Evolutionary conservation across 2,888 invertebrate genomes (phyloP).

Genomic region (Oxycera nigricornis): DNA sequence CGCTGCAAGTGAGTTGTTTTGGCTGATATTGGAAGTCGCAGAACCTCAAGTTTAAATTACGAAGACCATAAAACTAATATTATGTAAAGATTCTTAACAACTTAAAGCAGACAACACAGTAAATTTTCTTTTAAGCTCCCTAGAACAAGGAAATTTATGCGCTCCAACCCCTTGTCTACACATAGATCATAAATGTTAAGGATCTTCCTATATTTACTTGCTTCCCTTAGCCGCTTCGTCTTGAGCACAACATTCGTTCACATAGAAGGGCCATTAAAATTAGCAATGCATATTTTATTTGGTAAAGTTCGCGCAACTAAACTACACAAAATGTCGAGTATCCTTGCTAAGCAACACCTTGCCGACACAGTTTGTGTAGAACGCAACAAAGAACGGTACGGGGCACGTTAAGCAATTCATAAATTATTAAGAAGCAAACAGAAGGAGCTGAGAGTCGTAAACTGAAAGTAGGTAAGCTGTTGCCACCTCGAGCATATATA

Average conservation of each 20-base stretch:
- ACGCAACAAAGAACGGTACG: too few species aligned
- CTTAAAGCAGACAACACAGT: neutral
- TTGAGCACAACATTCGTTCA: neutral
- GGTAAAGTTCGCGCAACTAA: slow-evolving; percentile 8
- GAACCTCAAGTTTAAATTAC: too few species aligned
- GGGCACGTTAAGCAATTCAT: slow-evolving; percentile 19
- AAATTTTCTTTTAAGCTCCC: neutral
- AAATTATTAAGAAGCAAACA: slow-evolving; percentile 3
- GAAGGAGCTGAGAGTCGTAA: slow-evolving; percentile 6
- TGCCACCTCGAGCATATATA: slow-evolving; percentile 25
- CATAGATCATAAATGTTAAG: neutral
- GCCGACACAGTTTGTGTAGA: neutral
- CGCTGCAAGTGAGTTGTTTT: too few species aligned
- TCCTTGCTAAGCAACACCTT: neutral
- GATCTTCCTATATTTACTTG: neutral
- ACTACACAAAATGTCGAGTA: neutral
- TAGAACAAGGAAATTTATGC: neutral
- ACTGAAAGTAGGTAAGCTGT: slow-evolving; percentile 33
- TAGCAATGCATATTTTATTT: slow-evolving; percentile 38
- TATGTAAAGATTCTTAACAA: too few species aligned
- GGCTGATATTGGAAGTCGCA: too few species aligned
- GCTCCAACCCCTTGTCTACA: neutral
- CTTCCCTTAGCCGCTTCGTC: neutral
- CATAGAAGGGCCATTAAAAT: neutral
- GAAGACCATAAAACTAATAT: too few species aligned